Evolutionary conservation across 2,888 invertebrate genomes (phyloP).

Genomic region (Drosophila atripex): DNA sequence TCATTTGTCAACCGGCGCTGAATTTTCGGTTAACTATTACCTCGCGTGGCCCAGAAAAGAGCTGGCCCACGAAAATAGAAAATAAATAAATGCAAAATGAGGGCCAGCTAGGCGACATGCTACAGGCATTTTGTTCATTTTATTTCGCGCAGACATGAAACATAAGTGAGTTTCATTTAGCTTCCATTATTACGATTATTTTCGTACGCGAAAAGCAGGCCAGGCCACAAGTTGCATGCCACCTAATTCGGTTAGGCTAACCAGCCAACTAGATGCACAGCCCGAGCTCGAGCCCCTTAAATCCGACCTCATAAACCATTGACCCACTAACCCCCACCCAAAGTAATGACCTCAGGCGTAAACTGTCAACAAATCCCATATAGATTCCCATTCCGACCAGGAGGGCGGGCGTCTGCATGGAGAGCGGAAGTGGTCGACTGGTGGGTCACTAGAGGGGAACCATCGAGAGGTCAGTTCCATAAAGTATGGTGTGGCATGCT

Average conservation of each 20-base stretch:
- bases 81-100: constrained; percentile 47
- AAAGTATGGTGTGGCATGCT: background rate
- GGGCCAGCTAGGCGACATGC: constrained; percentile 57
- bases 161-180: constrained; percentile 77
- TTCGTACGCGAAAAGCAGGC: constrained; percentile 54
- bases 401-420: constrained; percentile 26
- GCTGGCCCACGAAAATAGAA: constrained; percentile 52
- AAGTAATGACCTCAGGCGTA: constrained; percentile 69
- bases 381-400: constrained; percentile 60
- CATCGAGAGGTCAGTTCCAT: constrained; percentile 29
- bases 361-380: constrained; percentile 72
- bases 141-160: constrained; percentile 73
- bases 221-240: constrained; percentile 64
- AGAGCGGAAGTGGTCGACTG: constrained; percentile 36
- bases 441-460: constrained; percentile 22
- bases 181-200: constrained; percentile 63
- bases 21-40: constrained; percentile 49
- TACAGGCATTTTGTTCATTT: constrained; percentile 69
- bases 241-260: constrained; percentile 59
- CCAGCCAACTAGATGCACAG: constrained; percentile 32
- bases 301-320: constrained; percentile 76
- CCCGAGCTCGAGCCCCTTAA: constrained; percentile 23
- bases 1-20: constrained; percentile 61
- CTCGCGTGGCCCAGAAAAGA: constrained; percentile 69
- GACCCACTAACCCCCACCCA: constrained; percentile 74